A percentile compares a stretch with the other conserved stretches of the same genome.
phyloP scores from a whole-genome alignment of 2,113 vertebrate genomes.

The Myiopsitta monachus region DNA sequence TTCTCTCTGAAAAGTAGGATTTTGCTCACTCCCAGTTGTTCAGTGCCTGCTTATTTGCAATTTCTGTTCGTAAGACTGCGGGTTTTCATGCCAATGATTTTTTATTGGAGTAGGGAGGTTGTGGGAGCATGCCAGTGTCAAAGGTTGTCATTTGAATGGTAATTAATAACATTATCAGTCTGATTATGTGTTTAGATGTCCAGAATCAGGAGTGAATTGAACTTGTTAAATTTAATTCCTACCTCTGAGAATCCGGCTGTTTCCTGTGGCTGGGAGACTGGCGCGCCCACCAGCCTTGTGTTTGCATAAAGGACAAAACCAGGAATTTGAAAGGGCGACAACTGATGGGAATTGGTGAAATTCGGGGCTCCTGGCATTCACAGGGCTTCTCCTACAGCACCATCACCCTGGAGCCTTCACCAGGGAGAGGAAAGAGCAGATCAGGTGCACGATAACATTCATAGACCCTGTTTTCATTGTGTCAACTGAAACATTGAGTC shows the following conservation, averaged over 20 bases:
- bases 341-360: conserved; percentile 17
- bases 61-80: conserved; percentile 54
- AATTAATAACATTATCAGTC: conserved; percentile 71
- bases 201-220: conserved; percentile 68
- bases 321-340: conserved; percentile 51
- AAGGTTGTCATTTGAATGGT: conserved; percentile 67
- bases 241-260: conserved; percentile 15
- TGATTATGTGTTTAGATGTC: conserved; percentile 71
- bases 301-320: conserved; percentile 43
- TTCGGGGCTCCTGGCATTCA: conserved; percentile 16
- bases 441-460: conserved; percentile 17
- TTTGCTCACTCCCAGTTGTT: conserved; percentile 34
- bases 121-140: conserved; percentile 68
- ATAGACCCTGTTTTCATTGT: not conserved
- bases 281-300: not conserved
- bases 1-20: conserved; percentile 48
- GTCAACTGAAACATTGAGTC: conserved; percentile 17
- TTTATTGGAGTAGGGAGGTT: conserved; percentile 60
- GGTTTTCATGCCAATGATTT: conserved; percentile 64
- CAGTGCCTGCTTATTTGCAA: conserved; percentile 53
- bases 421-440: not conserved
- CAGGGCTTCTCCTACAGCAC: not conserved
- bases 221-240: conserved; percentile 70
- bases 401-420: not conserved
- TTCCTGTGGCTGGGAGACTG: conserved; percentile 15